phyloP scores from a whole-genome alignment of 2,797 vertebrate species.

The Brotula barbata region DNA sequence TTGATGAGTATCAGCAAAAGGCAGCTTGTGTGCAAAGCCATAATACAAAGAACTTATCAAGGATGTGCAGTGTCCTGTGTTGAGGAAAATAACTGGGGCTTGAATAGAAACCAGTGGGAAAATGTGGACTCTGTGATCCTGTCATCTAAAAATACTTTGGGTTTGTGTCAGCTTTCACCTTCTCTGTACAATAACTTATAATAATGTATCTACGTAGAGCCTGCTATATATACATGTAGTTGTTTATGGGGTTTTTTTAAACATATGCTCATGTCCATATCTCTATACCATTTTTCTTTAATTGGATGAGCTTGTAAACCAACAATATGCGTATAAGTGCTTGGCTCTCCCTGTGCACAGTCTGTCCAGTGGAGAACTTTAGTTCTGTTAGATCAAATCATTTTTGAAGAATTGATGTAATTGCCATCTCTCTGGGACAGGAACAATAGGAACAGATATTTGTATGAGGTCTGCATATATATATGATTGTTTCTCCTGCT shows the following conservation, averaged over 20 bases:
- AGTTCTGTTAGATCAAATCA: conserved; percentile 63
- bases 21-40: conserved; percentile 35
- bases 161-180: conserved; percentile 42
- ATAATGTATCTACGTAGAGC: conserved; percentile 30
- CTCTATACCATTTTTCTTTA: conserved; percentile 29
- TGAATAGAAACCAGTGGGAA: conserved; percentile 67
- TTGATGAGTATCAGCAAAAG: conserved; percentile 52
- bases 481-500: conserved; percentile 69
- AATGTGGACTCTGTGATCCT: conserved; percentile 63
- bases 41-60: conserved; percentile 66
- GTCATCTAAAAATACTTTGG: conserved; percentile 75
- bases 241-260: too few relatives aligned
- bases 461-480: conserved; percentile 73
- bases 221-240: background rate
- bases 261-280: conserved; percentile 9
- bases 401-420: conserved; percentile 72
- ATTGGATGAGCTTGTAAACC: conserved; percentile 46
- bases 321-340: conserved; percentile 21
- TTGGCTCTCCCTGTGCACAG: conserved; percentile 22
- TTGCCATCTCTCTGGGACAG: conserved; percentile 66
- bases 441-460: conserved; percentile 64
- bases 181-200: conserved; percentile 23
- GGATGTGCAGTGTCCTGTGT: conserved; percentile 63
- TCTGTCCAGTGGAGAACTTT: conserved; percentile 9
- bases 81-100: conserved; percentile 72